Conservation (phyloP, 2,888 invertebrate genomes). For the Drosophila anceps region DNA sequence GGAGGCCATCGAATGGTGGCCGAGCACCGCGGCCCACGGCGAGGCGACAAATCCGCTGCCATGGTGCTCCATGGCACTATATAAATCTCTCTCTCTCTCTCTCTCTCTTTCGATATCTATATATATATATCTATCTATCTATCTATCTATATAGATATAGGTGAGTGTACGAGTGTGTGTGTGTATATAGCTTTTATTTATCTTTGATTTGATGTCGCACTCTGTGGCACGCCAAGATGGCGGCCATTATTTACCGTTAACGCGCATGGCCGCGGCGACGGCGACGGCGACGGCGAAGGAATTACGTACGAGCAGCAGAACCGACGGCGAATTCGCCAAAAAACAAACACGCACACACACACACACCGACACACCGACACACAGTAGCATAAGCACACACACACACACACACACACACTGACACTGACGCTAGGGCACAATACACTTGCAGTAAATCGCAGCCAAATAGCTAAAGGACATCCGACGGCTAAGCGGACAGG, state of each 20-base stretch:
- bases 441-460: constrained; percentile 31
- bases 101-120: constrained; percentile 30
- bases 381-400: background rate
- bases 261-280: constrained; percentile 71
- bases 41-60: constrained; percentile 90
- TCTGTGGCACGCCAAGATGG: constrained; percentile 72
- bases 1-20: constrained; percentile 85
- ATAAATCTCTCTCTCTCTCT: constrained; percentile 30
- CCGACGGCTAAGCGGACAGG: constrained; percentile 23
- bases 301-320: constrained; percentile 23
- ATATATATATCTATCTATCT: constrained; percentile 14
- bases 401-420: background rate
- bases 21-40: constrained; percentile 93
- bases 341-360: constrained; percentile 24
- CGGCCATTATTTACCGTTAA: constrained; percentile 82
- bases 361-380: background rate
- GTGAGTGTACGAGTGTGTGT: background rate
- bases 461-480: constrained; percentile 34
- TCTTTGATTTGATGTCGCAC: constrained; percentile 70
- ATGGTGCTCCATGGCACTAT: constrained; percentile 90
- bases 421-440: background rate
- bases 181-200: constrained; percentile 47
- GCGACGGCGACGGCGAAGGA: constrained; percentile 20
- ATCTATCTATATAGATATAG: constrained; percentile 16
- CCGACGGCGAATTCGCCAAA: constrained; percentile 59